A percentile compares a stretch with the other conserved stretches of the same genome.
These are phyloP conservation scores for Drosophila ficusphila DNA, from an alignment of 1,140 invertebrate species.

Conservation along the genomic window DNA sequence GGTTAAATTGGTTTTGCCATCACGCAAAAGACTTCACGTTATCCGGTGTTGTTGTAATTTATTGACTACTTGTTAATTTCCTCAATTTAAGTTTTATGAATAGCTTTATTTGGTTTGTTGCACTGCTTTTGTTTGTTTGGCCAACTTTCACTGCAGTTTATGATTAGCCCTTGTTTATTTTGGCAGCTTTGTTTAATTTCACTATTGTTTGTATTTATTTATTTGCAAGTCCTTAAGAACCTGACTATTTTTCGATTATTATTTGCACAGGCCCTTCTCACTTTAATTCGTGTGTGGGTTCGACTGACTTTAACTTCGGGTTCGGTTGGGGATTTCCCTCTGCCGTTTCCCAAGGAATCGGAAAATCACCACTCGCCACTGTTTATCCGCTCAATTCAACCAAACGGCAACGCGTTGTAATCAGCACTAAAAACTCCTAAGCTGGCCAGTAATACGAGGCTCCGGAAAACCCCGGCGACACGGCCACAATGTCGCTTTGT, in stretches of 20 bases:
- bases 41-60: conserved; percentile 6
- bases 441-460: conserved; percentile 62
- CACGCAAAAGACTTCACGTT: conserved; percentile 15
- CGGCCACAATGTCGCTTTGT: conserved; percentile 59
- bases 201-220: conserved; percentile 3
- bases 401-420: conserved; percentile 79
- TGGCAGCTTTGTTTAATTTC: conserved; percentile 1
- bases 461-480: conserved; percentile 6
- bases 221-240: not conserved
- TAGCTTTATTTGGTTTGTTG: not conserved
- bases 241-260: not conserved
- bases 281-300: conserved; percentile 17
- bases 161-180: not conserved
- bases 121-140: not conserved
- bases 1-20: conserved; percentile 35
- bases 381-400: conserved; percentile 64
- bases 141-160: not conserved
- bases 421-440: conserved; percentile 76
- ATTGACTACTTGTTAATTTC: not conserved
- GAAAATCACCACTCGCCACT: conserved; percentile 14
- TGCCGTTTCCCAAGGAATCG: conserved; percentile 10
- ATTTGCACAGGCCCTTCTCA: conserved; percentile 5
- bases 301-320: conserved; percentile 29
- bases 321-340: conserved; percentile 4
- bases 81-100: not conserved